Conservation (phyloP, 2,888 invertebrate species). For the Lasioglossum pauxillum region DNA sequence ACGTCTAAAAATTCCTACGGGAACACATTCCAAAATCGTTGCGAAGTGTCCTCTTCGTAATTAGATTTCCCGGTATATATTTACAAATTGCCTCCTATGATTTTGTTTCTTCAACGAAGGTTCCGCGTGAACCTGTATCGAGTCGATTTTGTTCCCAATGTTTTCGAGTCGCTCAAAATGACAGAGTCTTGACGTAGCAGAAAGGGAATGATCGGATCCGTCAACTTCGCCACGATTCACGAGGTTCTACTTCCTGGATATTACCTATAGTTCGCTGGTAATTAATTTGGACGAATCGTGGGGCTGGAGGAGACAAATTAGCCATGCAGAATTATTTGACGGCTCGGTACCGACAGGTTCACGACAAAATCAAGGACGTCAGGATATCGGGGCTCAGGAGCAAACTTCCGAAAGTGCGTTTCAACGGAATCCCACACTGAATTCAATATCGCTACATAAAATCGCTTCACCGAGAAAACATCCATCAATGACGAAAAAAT, state of each 20-base stretch:
- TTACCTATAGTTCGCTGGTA: not conserved
- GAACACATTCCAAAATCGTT: not conserved
- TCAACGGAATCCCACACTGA: not conserved
- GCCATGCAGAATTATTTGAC: constrained; percentile 63
- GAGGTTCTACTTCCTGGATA: constrained; percentile 7
- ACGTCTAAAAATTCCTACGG: not conserved
- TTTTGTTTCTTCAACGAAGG: not conserved
- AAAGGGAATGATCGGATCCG: constrained; percentile 31
- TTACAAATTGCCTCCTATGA: not conserved
- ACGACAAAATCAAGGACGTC: constrained; percentile 61
- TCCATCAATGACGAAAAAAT: not conserved
- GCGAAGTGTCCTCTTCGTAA: not conserved
- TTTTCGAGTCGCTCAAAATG: constrained; percentile 34
- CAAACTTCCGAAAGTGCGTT: constrained; percentile 61
- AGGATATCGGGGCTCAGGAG: constrained; percentile 27
- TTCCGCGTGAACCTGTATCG: not conserved
- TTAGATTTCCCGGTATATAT: not conserved
- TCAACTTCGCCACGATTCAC: not conserved
- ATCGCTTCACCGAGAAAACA: not conserved
- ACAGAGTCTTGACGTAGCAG: constrained; percentile 18
- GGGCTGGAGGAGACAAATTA: not conserved
- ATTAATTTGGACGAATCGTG: not conserved
- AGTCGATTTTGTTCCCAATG: constrained; percentile 20
- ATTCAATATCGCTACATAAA: not conserved
- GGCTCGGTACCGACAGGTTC: constrained; percentile 57